Conservation (phyloP, 2,113 vertebrate species). For the Saccopteryx bilineata region DNA sequence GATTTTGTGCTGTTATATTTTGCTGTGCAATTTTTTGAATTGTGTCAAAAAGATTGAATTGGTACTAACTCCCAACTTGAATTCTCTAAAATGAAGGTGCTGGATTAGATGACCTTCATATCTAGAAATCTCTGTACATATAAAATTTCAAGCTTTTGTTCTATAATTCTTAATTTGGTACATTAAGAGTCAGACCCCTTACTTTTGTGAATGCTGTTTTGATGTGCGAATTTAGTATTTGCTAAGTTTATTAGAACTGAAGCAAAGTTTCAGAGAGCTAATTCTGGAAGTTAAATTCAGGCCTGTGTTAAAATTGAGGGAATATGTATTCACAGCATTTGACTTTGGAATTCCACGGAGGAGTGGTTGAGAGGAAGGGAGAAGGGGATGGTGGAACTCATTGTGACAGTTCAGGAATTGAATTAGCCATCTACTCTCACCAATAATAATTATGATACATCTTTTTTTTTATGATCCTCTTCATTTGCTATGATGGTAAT, state of each 20-base stretch:
- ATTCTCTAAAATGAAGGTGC: conserved; percentile 40
- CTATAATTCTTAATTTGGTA: conserved; percentile 15
- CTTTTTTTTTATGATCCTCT: conserved; percentile 54
- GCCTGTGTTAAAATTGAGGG: conserved; percentile 21
- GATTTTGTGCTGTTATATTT: conserved; percentile 2
- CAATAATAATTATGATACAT: neutral
- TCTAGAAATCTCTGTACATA: neutral
- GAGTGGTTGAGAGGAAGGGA: conserved; percentile 27
- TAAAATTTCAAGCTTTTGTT: conserved; percentile 11
- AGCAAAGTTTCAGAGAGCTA: conserved; percentile 39
- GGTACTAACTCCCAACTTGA: neutral
- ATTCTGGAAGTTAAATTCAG: conserved; percentile 60
- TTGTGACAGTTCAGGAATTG: conserved; percentile 47
- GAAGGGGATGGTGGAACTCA: neutral
- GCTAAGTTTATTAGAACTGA: conserved; percentile 27
- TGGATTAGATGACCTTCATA: neutral
- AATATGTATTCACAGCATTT: conserved; percentile 29
- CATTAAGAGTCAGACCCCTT: neutral
- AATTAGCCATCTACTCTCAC: conserved; percentile 33
- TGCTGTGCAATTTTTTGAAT: conserved; percentile 51
- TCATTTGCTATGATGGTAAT: conserved; percentile 41
- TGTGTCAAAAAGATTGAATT: neutral
- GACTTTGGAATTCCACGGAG: conserved; percentile 52
- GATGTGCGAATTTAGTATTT: conserved; percentile 21
- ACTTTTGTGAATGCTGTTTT: conserved; percentile 56